These are phyloP conservation scores for Oryctolagus cuniculus DNA, from an alignment of 2,113 vertebrate genomes.

Conservation along the genomic window mOryCun1.1 NC_091434.1:21071001-21071500, in stretches of 20 bases:
- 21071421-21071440: no score
- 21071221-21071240: not conserved
- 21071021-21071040: no score
- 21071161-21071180: not conserved
- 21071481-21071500: not conserved
- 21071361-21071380: not conserved
- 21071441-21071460: not conserved
- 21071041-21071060: no score
- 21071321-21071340: not conserved
- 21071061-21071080: no score
- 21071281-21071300: not conserved
- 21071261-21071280: not conserved
- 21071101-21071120: no score
- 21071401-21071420: not conserved
- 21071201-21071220: not conserved
- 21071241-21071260: not conserved
- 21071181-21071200: not conserved
- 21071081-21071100: no score
- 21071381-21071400: not conserved
- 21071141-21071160: not conserved
- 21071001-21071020: no score
- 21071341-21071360: not conserved
- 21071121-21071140: no score
- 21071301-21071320: not conserved
- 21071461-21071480: not conserved